Evolutionary conservation across 1,140 invertebrate genomes (phyloP), one percentile per base, ranked within the genome.

Genomic region (Acyrthosiphon pisum): DNA sequence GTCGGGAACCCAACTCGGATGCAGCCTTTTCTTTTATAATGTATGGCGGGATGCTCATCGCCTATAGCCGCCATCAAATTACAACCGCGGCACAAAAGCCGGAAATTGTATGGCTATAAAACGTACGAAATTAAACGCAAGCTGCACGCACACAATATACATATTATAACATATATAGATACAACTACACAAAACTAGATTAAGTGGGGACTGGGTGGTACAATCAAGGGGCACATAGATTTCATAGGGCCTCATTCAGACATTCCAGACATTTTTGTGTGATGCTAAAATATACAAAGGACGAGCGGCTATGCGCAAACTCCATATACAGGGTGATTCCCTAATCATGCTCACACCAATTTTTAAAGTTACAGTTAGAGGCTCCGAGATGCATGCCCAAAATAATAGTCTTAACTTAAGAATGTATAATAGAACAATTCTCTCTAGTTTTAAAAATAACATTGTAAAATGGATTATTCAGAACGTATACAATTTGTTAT

Each of bases 11-110:
- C 60, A 7, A 76, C 30, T 76, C 30, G n/a, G 60, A 76, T 76
- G 60, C 60, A 76, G n/a, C 14, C 60, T n/a, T 76, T 76, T 76
- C 60, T 76, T 76, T 76, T 76, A 76, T 76, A 76, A 76, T 76
- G n/a, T 76, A 76, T 76, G 14, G 14, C 14, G 30, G 60, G 30
- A 76, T n/a, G 60, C n/a, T 76, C n/a, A 4, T 30, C 60, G 30
- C 60, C 60, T 68, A 76, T n/a, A 76, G 14, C 60, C 2, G n/a
- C 11, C 60, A 76, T 18, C 60, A 76, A n/a, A 76, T 76, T 76
- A 76, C 60, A 0, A 76, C 14, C 60, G 6, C n/a, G 60, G 30
- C n/a, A 76, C 30, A 76, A 68, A 76, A 76, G n/a, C 30, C 60
- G n/a, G 60, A 76, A 76, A 76, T 68, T n/a, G 9, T 68, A 68